Base-by-base conservation (phyloP, 2,113 vertebrate species). In the Neodon shergylaensis region DNA sequence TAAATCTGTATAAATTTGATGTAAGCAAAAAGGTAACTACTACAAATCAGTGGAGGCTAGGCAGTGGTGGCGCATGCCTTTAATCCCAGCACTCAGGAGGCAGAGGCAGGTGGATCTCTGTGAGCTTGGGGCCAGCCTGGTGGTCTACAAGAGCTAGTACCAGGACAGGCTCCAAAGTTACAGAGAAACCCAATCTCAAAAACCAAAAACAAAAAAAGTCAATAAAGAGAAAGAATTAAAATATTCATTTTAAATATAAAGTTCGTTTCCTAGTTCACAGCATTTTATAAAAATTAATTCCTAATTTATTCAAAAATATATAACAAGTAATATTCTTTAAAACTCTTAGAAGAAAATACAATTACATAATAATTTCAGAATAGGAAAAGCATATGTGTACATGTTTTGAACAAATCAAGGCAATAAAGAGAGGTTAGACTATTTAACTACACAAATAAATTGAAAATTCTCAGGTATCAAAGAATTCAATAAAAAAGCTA, bases 401-500 rank as follows among this genome's bases (percentile, higher is more conserved):
- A 5, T 47, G 2, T 81, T 72, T 70, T 87, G 1, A 72, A 87
- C 36, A 68, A 47, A 47, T 85, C 26, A 4, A 85, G 65, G 42
- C 26, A 6, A 70, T 39, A 52, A 87, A 87, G 12, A 58, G 17
- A 22, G 42, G 31, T 66, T 49, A 66, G 82, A 66, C n/a, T 58
- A 68, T 79, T 78, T 83, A 61, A 91, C 42, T 66, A 42, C 39
- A 87, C 83, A 78, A 94, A 95, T 39, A 83, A 94, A 96, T 44
- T 84, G 65, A 87, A 92, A 85, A 36, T 79, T 92, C 49, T 91
- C 76, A 76, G 31, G 72, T 3, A 89, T 73, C 52, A 90, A 92
- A 72, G 17, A 92, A 83, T 92, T 72, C 70, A 90, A 77, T 68
- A 93, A 94, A 88, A 90, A 84, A 91, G 52, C 63, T 42, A 88